Evolutionary conservation across 2,113 vertebrate genomes (phyloP).

Genomic region (Pyrgilauda ruficollis): DNA sequence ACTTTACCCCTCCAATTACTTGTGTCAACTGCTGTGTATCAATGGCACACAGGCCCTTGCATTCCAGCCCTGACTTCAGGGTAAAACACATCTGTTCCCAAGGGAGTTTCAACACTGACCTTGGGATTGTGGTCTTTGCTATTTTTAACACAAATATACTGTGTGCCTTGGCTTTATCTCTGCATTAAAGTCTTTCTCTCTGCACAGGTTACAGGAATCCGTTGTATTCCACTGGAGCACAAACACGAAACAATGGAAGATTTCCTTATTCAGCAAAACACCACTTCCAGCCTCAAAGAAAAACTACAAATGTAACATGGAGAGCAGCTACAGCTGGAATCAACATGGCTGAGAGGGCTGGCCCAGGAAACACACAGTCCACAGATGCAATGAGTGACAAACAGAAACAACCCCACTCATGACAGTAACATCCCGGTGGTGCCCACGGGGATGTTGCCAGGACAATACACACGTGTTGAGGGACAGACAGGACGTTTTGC

Average conservation of each 20-base stretch:
- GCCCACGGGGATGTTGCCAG: slow-evolving; percentile 31
- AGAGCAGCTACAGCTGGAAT: not conserved
- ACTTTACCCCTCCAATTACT: not conserved
- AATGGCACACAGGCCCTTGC: not conserved
- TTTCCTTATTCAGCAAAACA: not conserved
- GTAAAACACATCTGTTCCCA: not conserved
- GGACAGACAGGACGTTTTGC: slow-evolving; percentile 52
- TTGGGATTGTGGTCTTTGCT: not conserved
- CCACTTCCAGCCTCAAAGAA: not conserved
- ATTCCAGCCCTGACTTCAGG: not conserved
- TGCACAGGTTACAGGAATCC: not conserved
- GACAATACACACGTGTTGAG: slow-evolving; percentile 43
- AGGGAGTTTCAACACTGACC: not conserved
- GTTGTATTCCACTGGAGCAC: not conserved
- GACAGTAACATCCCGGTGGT: slow-evolving; percentile 22
- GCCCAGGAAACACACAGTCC: slow-evolving; percentile 6
- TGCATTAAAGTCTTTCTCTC: not conserved
- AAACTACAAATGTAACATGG: not conserved
- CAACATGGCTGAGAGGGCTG: not conserved
- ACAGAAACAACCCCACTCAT: slow-evolving; percentile 7
- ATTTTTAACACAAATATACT: not conserved
- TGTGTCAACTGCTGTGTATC: not conserved
- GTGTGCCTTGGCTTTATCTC: not conserved
- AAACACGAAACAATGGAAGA: not conserved
- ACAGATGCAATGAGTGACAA: slow-evolving; percentile 58